Conservation (phyloP, 2,113 vertebrate species). For the Camelus bactrianus region DNA sequence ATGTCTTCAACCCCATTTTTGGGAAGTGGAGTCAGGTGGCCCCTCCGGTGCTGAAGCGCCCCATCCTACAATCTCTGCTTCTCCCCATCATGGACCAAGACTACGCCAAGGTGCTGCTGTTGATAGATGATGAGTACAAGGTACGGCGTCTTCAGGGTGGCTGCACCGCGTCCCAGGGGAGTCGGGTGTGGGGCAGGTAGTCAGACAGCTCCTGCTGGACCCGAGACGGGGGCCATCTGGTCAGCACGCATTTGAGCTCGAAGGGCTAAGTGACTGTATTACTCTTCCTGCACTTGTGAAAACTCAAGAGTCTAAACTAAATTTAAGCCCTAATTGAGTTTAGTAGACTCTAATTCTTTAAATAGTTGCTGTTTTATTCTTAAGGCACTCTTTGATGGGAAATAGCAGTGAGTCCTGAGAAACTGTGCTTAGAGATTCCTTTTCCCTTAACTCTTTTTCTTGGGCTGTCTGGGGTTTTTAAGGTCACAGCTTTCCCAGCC, state of each 20-base stretch:
- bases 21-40: slow-evolving; percentile 95
- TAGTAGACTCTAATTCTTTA: background rate
- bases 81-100: slow-evolving; percentile 98
- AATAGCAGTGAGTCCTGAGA: background rate
- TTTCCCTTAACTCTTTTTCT: background rate
- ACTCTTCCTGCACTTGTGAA: background rate
- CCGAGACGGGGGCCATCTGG: background rate
- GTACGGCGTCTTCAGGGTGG: slow-evolving; percentile 79
- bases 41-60: slow-evolving; percentile 91
- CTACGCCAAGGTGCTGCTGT: slow-evolving; percentile 95
- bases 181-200: rapidly evolving
- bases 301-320: background rate
- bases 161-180: rapidly evolving
- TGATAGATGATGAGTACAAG: slow-evolving; percentile 97
- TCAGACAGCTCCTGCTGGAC: rapidly evolving
- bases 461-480: slow-evolving; percentile 35
- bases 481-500: slow-evolving; percentile 97
- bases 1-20: slow-evolving; percentile 99
- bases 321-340: background rate
- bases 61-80: slow-evolving; percentile 94
- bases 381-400: background rate
- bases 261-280: background rate
- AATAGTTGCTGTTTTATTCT: background rate
- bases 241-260: rapidly evolving
- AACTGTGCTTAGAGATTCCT: background rate